Percentiles rank a stretch among this genome's conserved stretches.
phyloP scores from a whole-genome alignment of 2,797 vertebrate genomes.

The Phrynocephalus forsythii region DNA sequence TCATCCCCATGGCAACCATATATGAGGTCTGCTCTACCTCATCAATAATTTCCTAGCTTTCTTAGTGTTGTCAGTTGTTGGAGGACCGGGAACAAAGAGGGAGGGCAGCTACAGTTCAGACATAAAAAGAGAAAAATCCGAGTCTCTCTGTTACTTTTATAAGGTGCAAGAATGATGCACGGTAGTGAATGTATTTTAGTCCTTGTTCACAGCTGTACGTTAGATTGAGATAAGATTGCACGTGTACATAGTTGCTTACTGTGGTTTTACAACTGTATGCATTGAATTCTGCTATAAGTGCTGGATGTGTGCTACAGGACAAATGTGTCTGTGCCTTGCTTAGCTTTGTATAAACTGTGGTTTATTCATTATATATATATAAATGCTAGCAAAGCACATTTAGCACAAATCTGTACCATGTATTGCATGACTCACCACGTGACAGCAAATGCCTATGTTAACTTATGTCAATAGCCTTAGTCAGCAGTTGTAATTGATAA shows the following conservation, averaged over 20 bases:
- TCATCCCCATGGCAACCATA: constrained; percentile 29
- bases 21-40: constrained; percentile 26
- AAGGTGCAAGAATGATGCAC: too few species aligned
- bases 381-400: too few species aligned
- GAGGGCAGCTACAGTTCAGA: constrained; percentile 7
- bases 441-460: too few species aligned
- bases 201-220: background rate
- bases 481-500: background rate
- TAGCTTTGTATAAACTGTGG: background rate
- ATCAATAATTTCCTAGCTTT: constrained; percentile 40
- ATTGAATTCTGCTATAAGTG: background rate
- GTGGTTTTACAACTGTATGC: background rate
- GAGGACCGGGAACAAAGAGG: background rate
- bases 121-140: background rate
- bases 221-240: background rate
- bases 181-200: background rate
- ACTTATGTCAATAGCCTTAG: background rate
- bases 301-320: too few species aligned
- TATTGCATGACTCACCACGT: too few species aligned
- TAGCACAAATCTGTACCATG: too few species aligned
- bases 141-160: background rate
- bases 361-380: background rate
- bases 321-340: background rate
- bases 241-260: background rate
- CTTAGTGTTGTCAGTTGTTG: constrained; percentile 14